These are phyloP conservation scores for Ptiloglossa arizonensis DNA, from an alignment of 1,140 invertebrate genomes.

Conservation along the genomic window DNA sequence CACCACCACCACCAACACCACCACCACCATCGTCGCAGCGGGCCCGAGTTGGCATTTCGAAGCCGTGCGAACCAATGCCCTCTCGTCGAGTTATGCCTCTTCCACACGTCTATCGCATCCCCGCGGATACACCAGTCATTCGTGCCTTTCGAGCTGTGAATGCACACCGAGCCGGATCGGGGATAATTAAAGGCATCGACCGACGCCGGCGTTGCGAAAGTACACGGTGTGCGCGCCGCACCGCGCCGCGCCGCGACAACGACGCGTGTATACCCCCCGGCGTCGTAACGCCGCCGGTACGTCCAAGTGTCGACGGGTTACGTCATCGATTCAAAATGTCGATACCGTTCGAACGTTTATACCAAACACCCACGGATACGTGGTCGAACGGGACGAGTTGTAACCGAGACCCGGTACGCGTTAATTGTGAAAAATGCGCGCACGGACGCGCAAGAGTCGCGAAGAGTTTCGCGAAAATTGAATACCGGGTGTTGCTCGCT, in stretches of 20 bases:
- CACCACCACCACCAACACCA: too few species aligned
- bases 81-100: neutral
- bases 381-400: neutral
- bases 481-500: too few species aligned
- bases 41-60: conserved; percentile 40
- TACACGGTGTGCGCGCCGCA: neutral
- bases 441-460: too few species aligned
- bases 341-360: conserved; percentile 26
- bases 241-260: neutral
- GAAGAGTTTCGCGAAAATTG: too few species aligned
- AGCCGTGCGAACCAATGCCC: conserved; percentile 34
- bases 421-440: too few species aligned
- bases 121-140: conserved; percentile 8
- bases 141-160: neutral
- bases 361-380: conserved; percentile 8
- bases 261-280: too few species aligned
- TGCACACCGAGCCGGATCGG: conserved; percentile 9
- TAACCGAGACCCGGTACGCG: too few species aligned
- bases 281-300: neutral
- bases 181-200: conserved; percentile 38
- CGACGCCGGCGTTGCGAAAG: neutral
- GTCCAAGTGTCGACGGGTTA: neutral
- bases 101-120: neutral
- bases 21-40: neutral
- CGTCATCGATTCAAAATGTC: conserved; percentile 26